A percentile compares a stretch with the other conserved stretches of the same genome.
Conservation (phyloP, 2,888 invertebrate genomes). For the Pristionchus arcanus region DNA sequence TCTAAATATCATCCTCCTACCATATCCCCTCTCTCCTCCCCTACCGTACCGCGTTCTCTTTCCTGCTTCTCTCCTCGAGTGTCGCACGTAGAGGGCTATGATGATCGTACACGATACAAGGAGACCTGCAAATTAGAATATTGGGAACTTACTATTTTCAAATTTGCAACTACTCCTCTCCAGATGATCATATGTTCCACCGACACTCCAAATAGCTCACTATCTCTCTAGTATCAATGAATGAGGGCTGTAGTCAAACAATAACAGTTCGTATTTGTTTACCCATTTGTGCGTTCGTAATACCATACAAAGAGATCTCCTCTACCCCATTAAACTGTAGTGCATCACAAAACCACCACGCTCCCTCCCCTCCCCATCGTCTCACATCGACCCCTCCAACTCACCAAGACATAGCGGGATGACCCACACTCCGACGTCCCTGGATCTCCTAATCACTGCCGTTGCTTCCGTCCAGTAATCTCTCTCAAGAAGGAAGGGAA, state of each 20-base stretch:
- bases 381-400: background rate
- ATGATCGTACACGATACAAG: background rate
- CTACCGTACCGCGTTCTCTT: slow-evolving; percentile 29
- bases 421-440: slow-evolving; percentile 25
- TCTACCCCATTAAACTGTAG: no score
- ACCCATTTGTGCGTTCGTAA: no score
- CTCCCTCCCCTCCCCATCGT: no score
- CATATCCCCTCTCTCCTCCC: background rate
- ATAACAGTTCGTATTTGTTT: no score
- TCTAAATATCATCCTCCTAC: background rate
- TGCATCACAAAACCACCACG: no score
- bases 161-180: background rate
- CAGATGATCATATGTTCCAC: background rate
- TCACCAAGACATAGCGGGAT: slow-evolving; percentile 32
- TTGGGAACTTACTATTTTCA: background rate
- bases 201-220: no score
- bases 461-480: slow-evolving; percentile 44
- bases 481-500: slow-evolving; percentile 36
- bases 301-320: background rate
- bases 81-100: slow-evolving; percentile 48
- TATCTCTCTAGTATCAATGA: background rate
- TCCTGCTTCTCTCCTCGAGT: slow-evolving; percentile 1
- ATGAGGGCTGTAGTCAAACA: background rate
- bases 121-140: slow-evolving; percentile 2
- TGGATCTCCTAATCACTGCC: background rate